These are phyloP conservation scores for Geotrupes spiniger DNA, from an alignment of 2,888 invertebrate species.

Conservation along the genomic window DNA sequence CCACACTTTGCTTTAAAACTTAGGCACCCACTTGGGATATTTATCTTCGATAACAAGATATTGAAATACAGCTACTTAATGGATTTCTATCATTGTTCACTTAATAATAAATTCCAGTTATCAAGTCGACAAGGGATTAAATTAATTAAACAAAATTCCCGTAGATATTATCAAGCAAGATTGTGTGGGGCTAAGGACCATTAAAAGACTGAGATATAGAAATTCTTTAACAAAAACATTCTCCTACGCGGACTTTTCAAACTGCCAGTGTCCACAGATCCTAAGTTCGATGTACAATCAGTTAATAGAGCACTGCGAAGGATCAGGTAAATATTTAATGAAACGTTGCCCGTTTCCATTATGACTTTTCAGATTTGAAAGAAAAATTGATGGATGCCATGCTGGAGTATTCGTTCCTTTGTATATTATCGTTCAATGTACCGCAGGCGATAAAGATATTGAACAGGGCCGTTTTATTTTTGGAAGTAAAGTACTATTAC, in stretches of 20 bases:
- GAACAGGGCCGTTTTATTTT: conserved; percentile 51
- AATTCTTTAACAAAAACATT: conserved; percentile 46
- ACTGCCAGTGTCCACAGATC: conserved; percentile 60
- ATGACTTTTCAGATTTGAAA: conserved; percentile 45
- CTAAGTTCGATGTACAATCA: conserved; percentile 58
- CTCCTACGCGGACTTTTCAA: conserved; percentile 53
- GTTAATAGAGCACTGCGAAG: conserved; percentile 59
- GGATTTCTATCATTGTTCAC: too few species aligned
- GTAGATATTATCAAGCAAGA: conserved; percentile 15
- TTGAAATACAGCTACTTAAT: neutral
- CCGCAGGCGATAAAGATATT: conserved; percentile 58
- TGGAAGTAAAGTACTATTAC: conserved; percentile 42
- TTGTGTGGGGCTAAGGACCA: conserved; percentile 20
- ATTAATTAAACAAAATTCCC: neutral
- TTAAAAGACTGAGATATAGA: conserved; percentile 38
- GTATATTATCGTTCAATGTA: conserved; percentile 55
- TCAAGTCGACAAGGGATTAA: too few species aligned
- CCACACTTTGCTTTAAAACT: too few species aligned
- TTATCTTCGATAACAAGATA: too few species aligned
- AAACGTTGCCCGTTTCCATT: neutral
- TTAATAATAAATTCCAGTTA: too few species aligned
- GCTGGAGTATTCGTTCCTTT: conserved; percentile 58
- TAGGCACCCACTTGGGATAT: too few species aligned
- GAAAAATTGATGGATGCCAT: conserved; percentile 56
- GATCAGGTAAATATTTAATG: conserved; percentile 51